Conservation (phyloP, 2,797 vertebrate genomes). For the Oreortyx pictus region DNA sequence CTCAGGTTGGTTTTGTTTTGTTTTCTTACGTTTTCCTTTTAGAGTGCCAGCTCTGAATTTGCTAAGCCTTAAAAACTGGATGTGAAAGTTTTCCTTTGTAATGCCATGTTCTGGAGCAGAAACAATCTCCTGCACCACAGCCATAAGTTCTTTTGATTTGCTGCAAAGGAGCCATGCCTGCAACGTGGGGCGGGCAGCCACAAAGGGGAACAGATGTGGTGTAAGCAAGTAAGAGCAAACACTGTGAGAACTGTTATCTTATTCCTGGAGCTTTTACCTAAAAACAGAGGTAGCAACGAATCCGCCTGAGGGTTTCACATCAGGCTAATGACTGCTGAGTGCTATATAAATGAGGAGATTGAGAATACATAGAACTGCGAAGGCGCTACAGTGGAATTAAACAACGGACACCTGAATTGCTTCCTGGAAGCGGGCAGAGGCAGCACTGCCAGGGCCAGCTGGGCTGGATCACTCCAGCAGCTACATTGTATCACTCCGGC, state of each 20-base stretch:
- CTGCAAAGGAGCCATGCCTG: accelerated
- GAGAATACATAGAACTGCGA: not conserved
- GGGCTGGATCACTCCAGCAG: not conserved
- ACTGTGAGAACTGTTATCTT: not conserved
- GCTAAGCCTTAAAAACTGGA: not conserved
- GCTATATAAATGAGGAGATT: not conserved
- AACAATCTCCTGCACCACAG: not conserved
- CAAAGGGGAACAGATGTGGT: not conserved
- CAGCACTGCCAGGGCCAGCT: not conserved
- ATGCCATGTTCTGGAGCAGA: too few species aligned
- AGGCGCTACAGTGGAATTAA: not conserved
- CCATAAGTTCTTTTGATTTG: not conserved
- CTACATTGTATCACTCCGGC: too few species aligned
- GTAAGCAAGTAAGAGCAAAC: not conserved
- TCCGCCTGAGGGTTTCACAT: not conserved
- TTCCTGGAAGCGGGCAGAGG: not conserved
- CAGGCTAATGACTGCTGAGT: not conserved
- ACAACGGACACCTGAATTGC: not conserved
- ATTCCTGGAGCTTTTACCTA: not conserved
- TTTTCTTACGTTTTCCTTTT: not conserved
- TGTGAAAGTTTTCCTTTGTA: not conserved
- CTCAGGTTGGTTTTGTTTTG: not conserved
- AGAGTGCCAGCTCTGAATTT: not conserved
- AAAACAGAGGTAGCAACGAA: not conserved
- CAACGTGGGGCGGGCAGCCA: not conserved